phyloP scores from a whole-genome alignment of 2,888 invertebrate genomes.

The Dicycla oo region DNA sequence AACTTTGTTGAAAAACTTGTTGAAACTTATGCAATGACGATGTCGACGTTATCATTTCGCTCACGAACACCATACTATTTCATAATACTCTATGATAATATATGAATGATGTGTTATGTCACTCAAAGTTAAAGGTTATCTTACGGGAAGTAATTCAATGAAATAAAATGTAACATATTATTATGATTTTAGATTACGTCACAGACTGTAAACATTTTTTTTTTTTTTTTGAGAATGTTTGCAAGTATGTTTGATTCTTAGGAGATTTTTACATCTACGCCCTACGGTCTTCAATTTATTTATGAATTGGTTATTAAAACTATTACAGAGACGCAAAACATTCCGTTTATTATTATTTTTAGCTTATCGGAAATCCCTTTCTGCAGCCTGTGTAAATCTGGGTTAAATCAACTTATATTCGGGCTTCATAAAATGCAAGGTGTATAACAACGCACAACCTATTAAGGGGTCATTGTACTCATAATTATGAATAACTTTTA shows the following conservation, averaged over 20 bases:
- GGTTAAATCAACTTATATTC: too few species aligned
- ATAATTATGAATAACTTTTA: too few species aligned
- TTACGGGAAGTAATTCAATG: slow-evolving; percentile 58
- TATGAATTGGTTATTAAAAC: too few species aligned
- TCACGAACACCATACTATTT: slow-evolving; percentile 36
- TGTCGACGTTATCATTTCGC: slow-evolving; percentile 31
- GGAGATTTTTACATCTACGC: too few species aligned
- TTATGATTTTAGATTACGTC: slow-evolving; percentile 26
- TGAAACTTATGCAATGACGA: slow-evolving; percentile 31
- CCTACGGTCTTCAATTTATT: too few species aligned
- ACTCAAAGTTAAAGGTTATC: slow-evolving; percentile 50
- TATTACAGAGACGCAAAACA: too few species aligned
- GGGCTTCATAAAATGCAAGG: too few species aligned
- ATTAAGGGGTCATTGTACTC: too few species aligned
- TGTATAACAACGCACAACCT: too few species aligned
- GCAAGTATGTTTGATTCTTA: not conserved
- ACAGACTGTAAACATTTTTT: not conserved
- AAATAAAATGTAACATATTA: slow-evolving; percentile 28
- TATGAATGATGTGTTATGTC: slow-evolving; percentile 43
- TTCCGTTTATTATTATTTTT: too few species aligned
- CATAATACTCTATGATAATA: slow-evolving; percentile 13
- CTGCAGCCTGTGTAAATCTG: too few species aligned
- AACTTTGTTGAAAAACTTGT: not conserved
- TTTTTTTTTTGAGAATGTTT: not conserved
- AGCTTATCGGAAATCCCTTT: too few species aligned